Evolutionary conservation across 2,113 vertebrate species (phyloP).

Genomic region (Syngnathus typhle): DNA sequence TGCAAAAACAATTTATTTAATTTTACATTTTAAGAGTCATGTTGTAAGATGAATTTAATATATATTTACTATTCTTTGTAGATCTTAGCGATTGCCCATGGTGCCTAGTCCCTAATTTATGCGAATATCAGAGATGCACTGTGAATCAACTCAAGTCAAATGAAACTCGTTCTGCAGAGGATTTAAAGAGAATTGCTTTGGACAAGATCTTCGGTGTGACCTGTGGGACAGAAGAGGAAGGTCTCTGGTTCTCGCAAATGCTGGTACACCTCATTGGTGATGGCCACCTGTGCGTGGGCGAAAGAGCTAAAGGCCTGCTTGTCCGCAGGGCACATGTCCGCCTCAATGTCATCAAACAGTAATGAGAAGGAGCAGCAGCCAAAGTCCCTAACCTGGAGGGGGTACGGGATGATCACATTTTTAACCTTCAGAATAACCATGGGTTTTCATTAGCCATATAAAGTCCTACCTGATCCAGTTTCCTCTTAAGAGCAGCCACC

Average conservation of each 20-base stretch:
- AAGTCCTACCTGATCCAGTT: conserved; percentile 75
- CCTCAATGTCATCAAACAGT: conserved; percentile 95
- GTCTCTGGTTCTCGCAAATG: conserved; percentile 85
- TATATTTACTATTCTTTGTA: too few species aligned
- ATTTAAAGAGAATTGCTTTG: background rate
- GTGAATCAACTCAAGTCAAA: background rate
- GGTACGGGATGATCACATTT: background rate
- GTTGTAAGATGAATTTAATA: too few species aligned
- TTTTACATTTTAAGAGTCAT: too few species aligned
- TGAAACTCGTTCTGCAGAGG: too few species aligned
- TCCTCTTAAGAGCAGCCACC: conserved; percentile 84
- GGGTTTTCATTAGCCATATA: conserved; percentile 6
- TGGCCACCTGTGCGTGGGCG: conserved; percentile 88
- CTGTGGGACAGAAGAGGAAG: conserved; percentile 98
- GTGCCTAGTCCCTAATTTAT: background rate
- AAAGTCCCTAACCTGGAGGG: conserved; percentile 82
- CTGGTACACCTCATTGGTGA: conserved; percentile 90
- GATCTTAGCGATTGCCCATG: too few species aligned
- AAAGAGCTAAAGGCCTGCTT: conserved; percentile 92
- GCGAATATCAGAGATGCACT: background rate
- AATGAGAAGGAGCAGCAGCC: conserved; percentile 94
- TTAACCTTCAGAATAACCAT: background rate
- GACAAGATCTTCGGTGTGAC: conserved; percentile 48
- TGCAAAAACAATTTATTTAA: too few species aligned
- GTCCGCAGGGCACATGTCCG: conserved; percentile 94